phyloP scores from a whole-genome alignment of 2,113 vertebrate species.

The Leuciscus idus region DNA sequence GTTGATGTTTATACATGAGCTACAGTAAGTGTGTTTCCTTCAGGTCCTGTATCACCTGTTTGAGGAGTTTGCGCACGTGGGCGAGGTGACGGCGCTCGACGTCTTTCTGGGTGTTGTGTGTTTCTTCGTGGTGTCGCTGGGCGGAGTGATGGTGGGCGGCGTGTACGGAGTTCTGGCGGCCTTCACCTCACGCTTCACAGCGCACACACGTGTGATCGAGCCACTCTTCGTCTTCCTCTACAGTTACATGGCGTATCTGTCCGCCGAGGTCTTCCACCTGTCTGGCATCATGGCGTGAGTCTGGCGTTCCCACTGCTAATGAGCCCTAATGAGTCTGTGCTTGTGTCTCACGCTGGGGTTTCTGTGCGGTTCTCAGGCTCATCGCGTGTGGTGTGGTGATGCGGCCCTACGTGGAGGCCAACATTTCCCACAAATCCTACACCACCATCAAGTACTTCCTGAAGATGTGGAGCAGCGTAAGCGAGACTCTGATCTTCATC shows the following conservation, averaged over 20 bases:
- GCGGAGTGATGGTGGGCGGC: slow-evolving; percentile 86
- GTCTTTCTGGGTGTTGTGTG: slow-evolving; percentile 89
- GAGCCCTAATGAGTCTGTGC: no score
- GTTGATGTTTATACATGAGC: background rate
- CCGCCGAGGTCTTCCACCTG: slow-evolving; percentile 93
- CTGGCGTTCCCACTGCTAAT: background rate
- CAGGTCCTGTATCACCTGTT: slow-evolving; percentile 97
- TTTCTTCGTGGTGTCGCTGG: slow-evolving; percentile 91
- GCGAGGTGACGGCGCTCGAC: slow-evolving; percentile 78
- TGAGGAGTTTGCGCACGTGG: slow-evolving; percentile 84
- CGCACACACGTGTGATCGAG: slow-evolving; percentile 94
- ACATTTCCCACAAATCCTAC: slow-evolving; percentile 98
- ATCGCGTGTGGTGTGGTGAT: slow-evolving; percentile 91
- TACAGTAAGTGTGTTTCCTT: background rate
- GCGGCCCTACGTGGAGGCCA: slow-evolving; percentile 95
- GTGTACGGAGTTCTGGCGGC: slow-evolving; percentile 89
- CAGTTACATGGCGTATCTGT: slow-evolving; percentile 98
- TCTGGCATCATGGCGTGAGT: slow-evolving; percentile 99
- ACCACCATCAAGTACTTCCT: slow-evolving; percentile 97
- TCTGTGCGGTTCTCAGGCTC: slow-evolving; percentile 72
- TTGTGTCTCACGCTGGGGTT: background rate
- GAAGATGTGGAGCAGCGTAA: slow-evolving; percentile 99
- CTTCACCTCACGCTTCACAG: slow-evolving; percentile 94
- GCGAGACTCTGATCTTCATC: slow-evolving; percentile 98
- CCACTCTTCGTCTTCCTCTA: slow-evolving; percentile 98